Percentiles rank a stretch among this genome's conserved stretches.
These are phyloP conservation scores for Ericerus pela DNA, from an alignment of 1,140 invertebrate genomes.

Conservation along the genomic window DNA sequence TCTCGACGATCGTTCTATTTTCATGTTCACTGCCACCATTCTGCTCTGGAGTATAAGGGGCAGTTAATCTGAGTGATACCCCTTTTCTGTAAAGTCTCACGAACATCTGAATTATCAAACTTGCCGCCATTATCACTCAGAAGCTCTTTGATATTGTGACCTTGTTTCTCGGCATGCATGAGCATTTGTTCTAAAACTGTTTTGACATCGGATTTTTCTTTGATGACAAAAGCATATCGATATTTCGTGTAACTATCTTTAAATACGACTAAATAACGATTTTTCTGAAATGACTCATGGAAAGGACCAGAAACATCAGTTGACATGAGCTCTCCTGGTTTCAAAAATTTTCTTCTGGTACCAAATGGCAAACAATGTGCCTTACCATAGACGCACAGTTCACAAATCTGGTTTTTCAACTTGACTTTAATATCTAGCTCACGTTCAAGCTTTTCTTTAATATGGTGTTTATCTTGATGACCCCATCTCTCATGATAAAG, in stretches of 20 bases:
- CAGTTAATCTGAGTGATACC: constrained; percentile 15
- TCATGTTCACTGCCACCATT: constrained; percentile 28
- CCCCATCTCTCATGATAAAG: constrained; percentile 26
- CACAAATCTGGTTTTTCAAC: constrained; percentile 23
- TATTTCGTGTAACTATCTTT: constrained; percentile 27
- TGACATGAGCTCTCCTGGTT: constrained; percentile 24
- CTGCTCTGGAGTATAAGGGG: constrained; percentile 17
- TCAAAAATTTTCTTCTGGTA: constrained; percentile 20
- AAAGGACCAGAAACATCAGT: constrained; percentile 27
- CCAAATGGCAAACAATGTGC: constrained; percentile 27
- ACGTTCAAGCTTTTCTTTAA: constrained; percentile 20
- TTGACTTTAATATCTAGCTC: constrained; percentile 22
- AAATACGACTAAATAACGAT: constrained; percentile 25
- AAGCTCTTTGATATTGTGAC: constrained; percentile 24
- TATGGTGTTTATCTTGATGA: constrained; percentile 26
- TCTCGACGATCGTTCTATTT: constrained; percentile 27
- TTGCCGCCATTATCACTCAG: constrained; percentile 27
- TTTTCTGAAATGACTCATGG: constrained; percentile 23
- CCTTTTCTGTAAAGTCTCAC: constrained; percentile 22
- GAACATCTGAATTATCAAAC: constrained; percentile 24
- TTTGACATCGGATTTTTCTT: constrained; percentile 26
- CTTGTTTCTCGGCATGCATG: constrained; percentile 20
- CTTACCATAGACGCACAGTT: constrained; percentile 26
- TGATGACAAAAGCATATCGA: constrained; percentile 25
- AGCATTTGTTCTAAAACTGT: too few species aligned